Evolutionary conservation across 1,140 invertebrate species (phyloP).

Genomic region (Metopolophium dirhodum): DNA sequence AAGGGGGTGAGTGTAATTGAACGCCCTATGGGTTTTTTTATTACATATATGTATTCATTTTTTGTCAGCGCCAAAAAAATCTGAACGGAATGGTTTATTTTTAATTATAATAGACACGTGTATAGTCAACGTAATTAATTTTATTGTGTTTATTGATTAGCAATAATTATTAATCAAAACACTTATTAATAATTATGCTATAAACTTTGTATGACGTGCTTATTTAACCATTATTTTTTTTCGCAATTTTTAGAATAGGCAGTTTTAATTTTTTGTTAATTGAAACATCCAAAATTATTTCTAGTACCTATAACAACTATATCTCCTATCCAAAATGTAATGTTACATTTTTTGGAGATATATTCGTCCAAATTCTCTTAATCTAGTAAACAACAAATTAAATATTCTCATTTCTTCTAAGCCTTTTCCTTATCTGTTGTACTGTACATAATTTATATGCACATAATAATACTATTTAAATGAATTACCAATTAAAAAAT

Average conservation of each 20-base stretch:
- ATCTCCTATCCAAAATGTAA: not conserved
- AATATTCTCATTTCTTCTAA: too few species aligned
- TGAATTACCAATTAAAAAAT: not conserved
- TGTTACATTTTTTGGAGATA: not conserved
- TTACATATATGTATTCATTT: constrained; percentile 5
- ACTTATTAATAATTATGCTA: not conserved
- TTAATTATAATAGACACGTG: not conserved
- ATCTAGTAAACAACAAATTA: not conserved
- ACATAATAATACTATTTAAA: not conserved
- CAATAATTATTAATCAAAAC: not conserved
- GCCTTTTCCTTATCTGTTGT: not conserved
- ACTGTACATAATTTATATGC: not conserved
- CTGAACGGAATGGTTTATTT: not conserved
- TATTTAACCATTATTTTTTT: not conserved
- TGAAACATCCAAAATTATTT: not conserved
- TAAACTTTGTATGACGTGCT: not conserved
- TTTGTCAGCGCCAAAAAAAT: not conserved
- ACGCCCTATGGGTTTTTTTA: not conserved
- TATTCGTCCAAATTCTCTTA: not conserved
- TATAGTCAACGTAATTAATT: not conserved
- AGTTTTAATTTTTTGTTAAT: too few species aligned
- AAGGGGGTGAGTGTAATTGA: not conserved
- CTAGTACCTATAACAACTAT: not conserved
- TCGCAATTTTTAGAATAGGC: too few species aligned
- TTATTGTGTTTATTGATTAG: not conserved